phyloP scores from a whole-genome alignment of 2,797 vertebrate genomes.

The Percopsis omiscomaycus region DNA sequence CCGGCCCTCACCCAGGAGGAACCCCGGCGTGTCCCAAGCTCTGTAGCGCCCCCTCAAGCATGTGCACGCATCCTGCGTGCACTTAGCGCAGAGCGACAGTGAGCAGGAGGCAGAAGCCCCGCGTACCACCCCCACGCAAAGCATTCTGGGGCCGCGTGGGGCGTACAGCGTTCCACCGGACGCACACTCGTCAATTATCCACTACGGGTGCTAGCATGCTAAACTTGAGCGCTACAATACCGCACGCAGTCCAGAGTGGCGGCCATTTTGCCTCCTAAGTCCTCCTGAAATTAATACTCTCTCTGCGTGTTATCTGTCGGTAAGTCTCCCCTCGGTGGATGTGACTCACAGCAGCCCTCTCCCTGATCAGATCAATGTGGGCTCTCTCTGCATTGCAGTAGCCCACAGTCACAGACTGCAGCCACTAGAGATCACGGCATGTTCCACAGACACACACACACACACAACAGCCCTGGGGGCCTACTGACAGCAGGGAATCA shows the following conservation, averaged over 20 bases:
- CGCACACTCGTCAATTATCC: too few relatives aligned
- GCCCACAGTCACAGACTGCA: slow-evolving; percentile 58
- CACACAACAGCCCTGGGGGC: too few relatives aligned
- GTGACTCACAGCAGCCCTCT: slow-evolving; percentile 54
- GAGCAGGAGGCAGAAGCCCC: too few relatives aligned
- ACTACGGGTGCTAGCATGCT: too few relatives aligned
- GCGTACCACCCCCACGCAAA: too few relatives aligned
- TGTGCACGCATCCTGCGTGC: too few relatives aligned
- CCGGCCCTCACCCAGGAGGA: background rate
- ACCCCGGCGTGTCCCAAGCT: slow-evolving; percentile 16
- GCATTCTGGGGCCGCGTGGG: too few relatives aligned
- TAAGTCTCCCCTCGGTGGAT: slow-evolving; percentile 47
- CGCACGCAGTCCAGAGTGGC: too few relatives aligned
- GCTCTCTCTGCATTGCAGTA: slow-evolving; percentile 72
- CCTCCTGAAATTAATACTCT: background rate
- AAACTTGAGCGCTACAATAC: too few relatives aligned
- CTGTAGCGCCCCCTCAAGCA: background rate
- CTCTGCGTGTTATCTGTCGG: slow-evolving; percentile 50
- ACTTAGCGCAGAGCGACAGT: too few relatives aligned
- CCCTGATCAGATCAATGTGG: slow-evolving; percentile 75
- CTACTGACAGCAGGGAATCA: too few relatives aligned
- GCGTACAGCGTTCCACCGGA: too few relatives aligned
- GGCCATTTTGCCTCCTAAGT: background rate
- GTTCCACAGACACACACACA: slow-evolving; percentile 33
- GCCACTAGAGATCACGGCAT: slow-evolving; percentile 31